Evolutionary conservation across 2,888 invertebrate species (phyloP), one percentile per base, ranked within the genome.

Genomic region (Tetanocera ferruginea): DNA sequence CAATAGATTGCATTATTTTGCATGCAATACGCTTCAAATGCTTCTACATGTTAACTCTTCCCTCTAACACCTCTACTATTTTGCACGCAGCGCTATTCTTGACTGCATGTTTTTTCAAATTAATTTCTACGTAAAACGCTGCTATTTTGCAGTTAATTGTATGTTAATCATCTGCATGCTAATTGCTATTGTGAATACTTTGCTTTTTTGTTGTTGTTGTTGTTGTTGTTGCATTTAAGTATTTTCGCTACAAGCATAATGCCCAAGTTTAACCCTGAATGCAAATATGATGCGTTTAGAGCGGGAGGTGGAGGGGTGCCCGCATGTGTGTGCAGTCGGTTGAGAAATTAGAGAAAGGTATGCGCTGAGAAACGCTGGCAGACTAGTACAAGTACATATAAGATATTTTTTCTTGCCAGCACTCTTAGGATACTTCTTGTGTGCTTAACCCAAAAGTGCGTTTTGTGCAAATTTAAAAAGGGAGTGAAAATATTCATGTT

Each of bases 151-250:
- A 79, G 60, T 79, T 79, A 79, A 79, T 79, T 79, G 76, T 79
- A 79, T 79, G 79, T 71, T 79, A 79, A 79, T 79, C 75, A 77
- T 67, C 60, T 76, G 76, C 77, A 79, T 79, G 77, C 79, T 79
- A 79, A 79, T 79, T 79, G 67, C 60, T 52, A 64, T 51, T 55
- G 60, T 49, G 17, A 28, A 6, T 67, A 25, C 67, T 49, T 31
- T 52, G 69, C n/a, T 76, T 14, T 3, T 64, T 69, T 55, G 55
- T 67, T 60, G 31, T 84, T 80, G 73, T 70, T 49, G 62, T 76
- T 55, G 76, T 28, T 77, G 62, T 74, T 76, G 71, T 71, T 76
- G 62, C 69, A 76, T 51, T 72, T 19, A 28, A 31, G 55, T 69
- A 55, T 72, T 79, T 62, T 49, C 52, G 8, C 34, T 37, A 52